Conservation (phyloP, 2,797 vertebrate species). For the Eidolon dupreanum region DNA sequence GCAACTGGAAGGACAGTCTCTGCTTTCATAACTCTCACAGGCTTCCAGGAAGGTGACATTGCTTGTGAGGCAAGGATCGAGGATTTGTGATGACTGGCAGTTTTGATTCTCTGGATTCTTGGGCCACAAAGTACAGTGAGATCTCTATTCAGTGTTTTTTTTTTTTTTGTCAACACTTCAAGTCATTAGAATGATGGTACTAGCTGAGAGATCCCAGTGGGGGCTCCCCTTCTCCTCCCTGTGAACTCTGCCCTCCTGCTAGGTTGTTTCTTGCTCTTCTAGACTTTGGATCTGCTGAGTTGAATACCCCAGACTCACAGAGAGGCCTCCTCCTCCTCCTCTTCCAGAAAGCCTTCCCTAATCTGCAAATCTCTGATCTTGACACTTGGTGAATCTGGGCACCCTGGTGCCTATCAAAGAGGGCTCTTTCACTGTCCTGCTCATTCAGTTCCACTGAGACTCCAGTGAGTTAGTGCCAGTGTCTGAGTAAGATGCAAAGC, state of each 20-base stretch:
- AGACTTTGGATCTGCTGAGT: not conserved
- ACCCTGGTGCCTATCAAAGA: not conserved
- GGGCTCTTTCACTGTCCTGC: not conserved
- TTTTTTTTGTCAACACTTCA: not conserved
- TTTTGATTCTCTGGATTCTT: not conserved
- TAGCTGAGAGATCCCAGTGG: not conserved
- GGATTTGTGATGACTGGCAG: not conserved
- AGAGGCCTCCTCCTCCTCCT: not conserved
- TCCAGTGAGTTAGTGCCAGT: not conserved
- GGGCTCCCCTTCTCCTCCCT: not conserved
- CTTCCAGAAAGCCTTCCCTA: not conserved
- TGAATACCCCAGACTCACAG: not conserved
- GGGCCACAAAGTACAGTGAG: not conserved
- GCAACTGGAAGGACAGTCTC: not conserved
- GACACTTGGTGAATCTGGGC: not conserved
- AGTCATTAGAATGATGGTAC: not conserved
- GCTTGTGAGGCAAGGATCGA: not conserved
- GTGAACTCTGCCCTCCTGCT: not conserved
- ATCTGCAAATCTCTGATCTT: not conserved
- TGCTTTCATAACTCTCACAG: not conserved
- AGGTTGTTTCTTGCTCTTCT: not conserved
- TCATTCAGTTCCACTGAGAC: not conserved
- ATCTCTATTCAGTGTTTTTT: not conserved
- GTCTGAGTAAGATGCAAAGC: not conserved
- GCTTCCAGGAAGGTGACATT: not conserved